A percentile compares a stretch with the other conserved stretches of the same genome.
Evolutionary conservation across 37 sponge, comb jelly and placozoan species (phyloP).

Genomic region (Oscarella lobularis): DNA sequence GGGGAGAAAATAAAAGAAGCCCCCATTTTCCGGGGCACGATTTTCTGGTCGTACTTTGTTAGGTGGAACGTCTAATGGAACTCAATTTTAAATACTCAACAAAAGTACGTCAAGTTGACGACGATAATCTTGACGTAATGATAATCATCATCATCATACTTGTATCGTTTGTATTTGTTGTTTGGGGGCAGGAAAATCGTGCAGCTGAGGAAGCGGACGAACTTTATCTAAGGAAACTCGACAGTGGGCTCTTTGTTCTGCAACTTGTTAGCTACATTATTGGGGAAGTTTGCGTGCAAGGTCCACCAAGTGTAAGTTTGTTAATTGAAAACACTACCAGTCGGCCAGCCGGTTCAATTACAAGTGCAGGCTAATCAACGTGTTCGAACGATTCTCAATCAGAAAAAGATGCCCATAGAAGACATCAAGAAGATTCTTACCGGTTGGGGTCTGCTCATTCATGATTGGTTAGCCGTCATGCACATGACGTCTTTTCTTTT

Average conservation of each 20-base stretch:
- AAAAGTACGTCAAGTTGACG: constrained; percentile 23
- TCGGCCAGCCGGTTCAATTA: no score
- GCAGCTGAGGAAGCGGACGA: constrained; percentile 48
- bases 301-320: neutral
- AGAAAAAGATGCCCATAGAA: neutral
- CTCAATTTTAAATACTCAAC: constrained; percentile 70
- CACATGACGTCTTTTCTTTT: no score
- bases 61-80: constrained; percentile 81
- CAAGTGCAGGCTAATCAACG: neutral
- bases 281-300: constrained; percentile 42
- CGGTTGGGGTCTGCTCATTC: neutral
- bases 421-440: neutral
- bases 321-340: no score
- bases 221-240: constrained; percentile 63
- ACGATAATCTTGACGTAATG: no score
- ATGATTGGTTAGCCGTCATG: neutral
- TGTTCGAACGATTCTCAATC: neutral
- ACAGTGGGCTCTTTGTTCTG: constrained; percentile 85
- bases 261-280: constrained; percentile 81
- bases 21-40: no score
- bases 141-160: no score
- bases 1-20: no score
- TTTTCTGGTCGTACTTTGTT: neutral
- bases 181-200: constrained; percentile 13
- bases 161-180: neutral